Evolutionary conservation across 1,140 invertebrate genomes (phyloP).

Genomic region (Melitaea cinxia): DNA sequence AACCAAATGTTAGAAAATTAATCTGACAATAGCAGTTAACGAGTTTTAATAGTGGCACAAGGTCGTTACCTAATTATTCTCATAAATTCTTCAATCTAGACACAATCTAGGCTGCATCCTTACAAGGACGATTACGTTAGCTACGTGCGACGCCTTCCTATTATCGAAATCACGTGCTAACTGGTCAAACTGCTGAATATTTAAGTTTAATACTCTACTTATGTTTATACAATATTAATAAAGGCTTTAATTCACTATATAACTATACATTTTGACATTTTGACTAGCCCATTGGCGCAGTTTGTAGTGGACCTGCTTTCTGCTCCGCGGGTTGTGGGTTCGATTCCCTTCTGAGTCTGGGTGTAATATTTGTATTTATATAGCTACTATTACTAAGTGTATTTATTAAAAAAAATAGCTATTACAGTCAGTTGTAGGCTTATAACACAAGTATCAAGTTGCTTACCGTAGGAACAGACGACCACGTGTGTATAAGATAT

Average conservation of each 20-base stretch:
- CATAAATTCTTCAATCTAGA: constrained; percentile 44
- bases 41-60: constrained; percentile 42
- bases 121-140: constrained; percentile 45
- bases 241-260: neutral
- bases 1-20: no score
- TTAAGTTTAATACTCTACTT: constrained; percentile 4
- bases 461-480: no score
- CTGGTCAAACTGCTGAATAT: constrained; percentile 23
- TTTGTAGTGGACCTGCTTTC: no score
- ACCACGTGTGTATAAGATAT: no score
- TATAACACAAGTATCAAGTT: no score
- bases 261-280: neutral
- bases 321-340: no score
- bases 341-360: no score
- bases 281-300: no score
- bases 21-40: constrained; percentile 17
- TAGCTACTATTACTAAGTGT: no score
- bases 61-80: constrained; percentile 47
- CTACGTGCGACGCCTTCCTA: constrained; percentile 30
- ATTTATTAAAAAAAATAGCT: no score
- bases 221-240: neutral
- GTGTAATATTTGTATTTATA: no score
- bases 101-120: constrained; percentile 42
- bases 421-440: no score
- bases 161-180: constrained; percentile 29